Evolutionary conservation across 2,797 vertebrate genomes (phyloP).

Genomic region (Hemitrygon akajei): DNA sequence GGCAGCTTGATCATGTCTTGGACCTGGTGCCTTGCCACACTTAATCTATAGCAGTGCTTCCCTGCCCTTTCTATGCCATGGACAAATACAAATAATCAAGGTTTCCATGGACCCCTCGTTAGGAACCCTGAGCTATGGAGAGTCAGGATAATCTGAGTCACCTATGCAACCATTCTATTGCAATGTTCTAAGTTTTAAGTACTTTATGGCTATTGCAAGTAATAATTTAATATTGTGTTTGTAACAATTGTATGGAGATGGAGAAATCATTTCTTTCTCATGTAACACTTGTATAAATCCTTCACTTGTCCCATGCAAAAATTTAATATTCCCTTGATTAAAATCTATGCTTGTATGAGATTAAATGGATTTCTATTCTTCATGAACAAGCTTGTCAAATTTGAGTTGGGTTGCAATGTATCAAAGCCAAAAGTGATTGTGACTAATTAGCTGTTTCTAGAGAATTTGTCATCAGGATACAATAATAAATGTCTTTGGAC

Average conservation of each 20-base stretch:
- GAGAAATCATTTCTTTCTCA: neutral
- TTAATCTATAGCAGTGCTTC: no score
- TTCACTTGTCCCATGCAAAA: neutral
- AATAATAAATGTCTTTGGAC: neutral
- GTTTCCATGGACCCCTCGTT: no score
- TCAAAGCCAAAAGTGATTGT: neutral
- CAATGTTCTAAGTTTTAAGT: neutral
- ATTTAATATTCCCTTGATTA: neutral
- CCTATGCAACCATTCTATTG: neutral
- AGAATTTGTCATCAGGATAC: neutral
- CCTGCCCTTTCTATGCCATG: no score
- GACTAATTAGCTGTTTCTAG: neutral
- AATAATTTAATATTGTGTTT: neutral
- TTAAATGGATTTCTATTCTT: neutral
- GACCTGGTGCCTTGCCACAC: neutral
- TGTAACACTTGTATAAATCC: neutral
- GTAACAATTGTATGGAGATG: neutral
- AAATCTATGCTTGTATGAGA: no score
- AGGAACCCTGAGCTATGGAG: no score
- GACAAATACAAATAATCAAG: no score
- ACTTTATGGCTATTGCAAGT: neutral
- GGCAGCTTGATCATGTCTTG: neutral
- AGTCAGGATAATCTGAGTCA: no score
- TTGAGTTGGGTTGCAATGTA: neutral
- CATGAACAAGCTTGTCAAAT: neutral